Evolutionary conservation across 2,888 invertebrate species (phyloP), one percentile per base, ranked within the genome.

Genomic region (Eupithecia exiguata): DNA sequence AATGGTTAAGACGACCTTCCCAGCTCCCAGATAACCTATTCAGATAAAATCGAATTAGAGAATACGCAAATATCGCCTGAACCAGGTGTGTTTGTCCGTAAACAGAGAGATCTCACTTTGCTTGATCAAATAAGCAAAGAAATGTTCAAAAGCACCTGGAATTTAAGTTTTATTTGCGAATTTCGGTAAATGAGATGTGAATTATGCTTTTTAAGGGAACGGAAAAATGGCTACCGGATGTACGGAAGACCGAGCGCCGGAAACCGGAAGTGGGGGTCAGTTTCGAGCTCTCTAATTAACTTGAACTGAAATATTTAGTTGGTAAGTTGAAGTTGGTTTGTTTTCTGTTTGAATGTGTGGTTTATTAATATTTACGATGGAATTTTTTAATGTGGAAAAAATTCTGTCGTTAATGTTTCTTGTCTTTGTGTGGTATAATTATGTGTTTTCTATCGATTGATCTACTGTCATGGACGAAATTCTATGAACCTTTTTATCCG

Each of bases 261-360:
- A 77, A 78, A 63, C 79, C 66, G 80, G 80, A 78, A 71, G 77
- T 62, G 66, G 72, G 70, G 76, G 78, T 79, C 80, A 79, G 81
- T 80, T 76, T 76, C 76, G 75, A 79, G 78, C 77, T 78, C 71
- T 58, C 78, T 80, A 81, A 81, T 81, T 81, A 80, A 78, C 77
- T 75, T 72, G 70, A 49, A 58, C 66, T 75, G 68, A 71, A 74
- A 73, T 76, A 71, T 73, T 74, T 35, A 75, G 72, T 70, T 72
- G 25, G 58, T 25, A 16, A 61, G 65, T 65, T 65, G 18, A 49
- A 49, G 49, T 68, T 68, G 46, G 30, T 49, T 68, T 49, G 25
- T 40, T 66, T 68, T 30, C 68, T 35, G 35, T 49, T 68, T n/a
- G 14, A 40, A 66, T 40, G 66, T 66, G 66, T 66, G 66, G 14